phyloP scores from a whole-genome alignment of 2,797 vertebrate species.

The Chiroxiphia lanceolata region DNA sequence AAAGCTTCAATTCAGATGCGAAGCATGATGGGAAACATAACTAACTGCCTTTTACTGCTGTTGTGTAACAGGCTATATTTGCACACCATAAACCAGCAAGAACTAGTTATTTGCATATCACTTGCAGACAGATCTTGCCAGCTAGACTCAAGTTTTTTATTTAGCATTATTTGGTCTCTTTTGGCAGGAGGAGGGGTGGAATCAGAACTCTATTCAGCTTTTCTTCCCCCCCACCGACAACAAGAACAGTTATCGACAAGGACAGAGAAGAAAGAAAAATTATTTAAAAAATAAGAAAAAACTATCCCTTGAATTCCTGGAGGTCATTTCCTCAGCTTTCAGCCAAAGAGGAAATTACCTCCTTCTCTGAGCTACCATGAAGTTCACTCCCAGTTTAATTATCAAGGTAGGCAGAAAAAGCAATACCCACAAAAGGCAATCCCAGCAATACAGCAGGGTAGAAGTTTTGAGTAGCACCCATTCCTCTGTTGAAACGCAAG shows the following conservation, averaged over 20 bases:
- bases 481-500: neutral
- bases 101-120: neutral
- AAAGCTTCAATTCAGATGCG: neutral
- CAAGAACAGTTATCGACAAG: neutral
- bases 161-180: neutral
- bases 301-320: neutral
- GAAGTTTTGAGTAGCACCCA: neutral
- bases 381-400: neutral
- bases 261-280: neutral
- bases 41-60: slow-evolving; percentile 1
- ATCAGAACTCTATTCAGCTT: neutral
- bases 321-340: neutral
- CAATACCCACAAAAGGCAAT: slow-evolving; percentile 1
- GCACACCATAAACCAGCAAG: slow-evolving; percentile 46
- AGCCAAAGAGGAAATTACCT: neutral
- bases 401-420: neutral
- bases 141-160: neutral
- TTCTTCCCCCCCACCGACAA: accelerated
- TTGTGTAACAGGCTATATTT: slow-evolving; percentile 38
- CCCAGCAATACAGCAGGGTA: neutral
- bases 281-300: neutral
- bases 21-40: neutral
- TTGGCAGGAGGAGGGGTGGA: neutral
- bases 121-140: neutral
- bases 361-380: neutral